Evolutionary conservation across 1,140 invertebrate genomes (phyloP).

Genomic region (Pseudomyrmex pallidus): DNA sequence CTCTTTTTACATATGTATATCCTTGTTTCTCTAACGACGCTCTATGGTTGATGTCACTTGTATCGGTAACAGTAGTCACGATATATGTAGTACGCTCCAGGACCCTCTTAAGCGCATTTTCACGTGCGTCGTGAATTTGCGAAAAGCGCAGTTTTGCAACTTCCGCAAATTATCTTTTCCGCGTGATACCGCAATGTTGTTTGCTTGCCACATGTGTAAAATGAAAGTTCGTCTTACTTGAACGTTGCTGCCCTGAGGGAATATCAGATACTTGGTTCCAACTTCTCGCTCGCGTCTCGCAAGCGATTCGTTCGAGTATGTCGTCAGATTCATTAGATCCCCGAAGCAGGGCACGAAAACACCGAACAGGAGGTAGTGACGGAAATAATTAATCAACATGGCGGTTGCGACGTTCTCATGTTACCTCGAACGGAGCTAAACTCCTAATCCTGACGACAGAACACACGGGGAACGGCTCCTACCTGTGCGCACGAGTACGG

Average conservation of each 20-base stretch:
- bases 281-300: slow-evolving; percentile 71
- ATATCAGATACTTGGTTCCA: slow-evolving; percentile 79
- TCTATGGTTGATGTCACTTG: too few species aligned
- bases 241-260: slow-evolving; percentile 84
- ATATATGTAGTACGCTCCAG: too few species aligned
- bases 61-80: too few species aligned
- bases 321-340: background rate
- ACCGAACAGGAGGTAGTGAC: background rate
- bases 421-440: slow-evolving; percentile 11
- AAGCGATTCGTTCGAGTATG: slow-evolving; percentile 40
- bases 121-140: background rate
- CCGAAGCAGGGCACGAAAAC: background rate
- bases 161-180: background rate
- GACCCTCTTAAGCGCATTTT: slow-evolving; percentile 10
- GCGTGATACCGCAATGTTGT: background rate
- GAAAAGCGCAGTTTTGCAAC: slow-evolving; percentile 5
- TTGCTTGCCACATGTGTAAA: background rate
- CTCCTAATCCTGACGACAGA: slow-evolving; percentile 6
- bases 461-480: background rate
- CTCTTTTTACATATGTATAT: too few species aligned
- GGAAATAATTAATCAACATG: slow-evolving; percentile 34
- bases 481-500: background rate
- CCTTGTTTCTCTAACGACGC: too few species aligned
- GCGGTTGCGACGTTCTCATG: slow-evolving; percentile 1
- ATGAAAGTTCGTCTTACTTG: slow-evolving; percentile 76